Evolutionary conservation across 2,113 vertebrate species (phyloP).

Genomic region (Plestiodon gilberti): DNA sequence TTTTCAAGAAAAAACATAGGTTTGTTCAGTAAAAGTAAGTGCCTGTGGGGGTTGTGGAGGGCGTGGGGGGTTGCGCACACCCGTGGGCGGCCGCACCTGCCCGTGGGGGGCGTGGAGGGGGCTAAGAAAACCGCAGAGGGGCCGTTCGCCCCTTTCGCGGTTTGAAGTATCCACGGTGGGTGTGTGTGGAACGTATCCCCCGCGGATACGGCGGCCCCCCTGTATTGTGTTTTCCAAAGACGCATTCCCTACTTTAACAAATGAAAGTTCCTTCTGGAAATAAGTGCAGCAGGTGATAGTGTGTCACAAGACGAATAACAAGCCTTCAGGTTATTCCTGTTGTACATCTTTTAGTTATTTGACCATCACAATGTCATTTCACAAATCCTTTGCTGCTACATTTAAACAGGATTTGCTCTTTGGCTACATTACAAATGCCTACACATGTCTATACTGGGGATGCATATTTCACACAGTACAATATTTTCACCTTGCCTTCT

Average conservation of each 20-base stretch:
- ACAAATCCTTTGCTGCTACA: background rate
- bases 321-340: background rate
- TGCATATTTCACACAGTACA: background rate
- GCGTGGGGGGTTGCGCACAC: too few relatives aligned
- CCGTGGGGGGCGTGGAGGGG: too few relatives aligned
- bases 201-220: too few relatives aligned
- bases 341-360: background rate
- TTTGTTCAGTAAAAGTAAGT: too few relatives aligned
- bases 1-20: too few relatives aligned
- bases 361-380: background rate
- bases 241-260: background rate
- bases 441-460: background rate
- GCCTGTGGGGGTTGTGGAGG: too few relatives aligned
- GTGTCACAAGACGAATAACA: background rate
- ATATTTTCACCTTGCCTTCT: constrained; percentile 8
- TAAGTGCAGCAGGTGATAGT: background rate
- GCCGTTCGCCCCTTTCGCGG: too few relatives aligned
- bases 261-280: background rate
- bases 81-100: too few relatives aligned
- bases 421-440: background rate
- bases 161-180: too few relatives aligned
- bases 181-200: too few relatives aligned
- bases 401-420: background rate
- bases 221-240: constrained; percentile 8
- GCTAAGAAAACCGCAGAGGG: too few relatives aligned